A percentile compares a stretch with the other conserved stretches of the same genome.
These are phyloP conservation scores for Brachyrhaphis roseni DNA, from an alignment of 2,797 vertebrate species.

Conservation along the genomic window DNA sequence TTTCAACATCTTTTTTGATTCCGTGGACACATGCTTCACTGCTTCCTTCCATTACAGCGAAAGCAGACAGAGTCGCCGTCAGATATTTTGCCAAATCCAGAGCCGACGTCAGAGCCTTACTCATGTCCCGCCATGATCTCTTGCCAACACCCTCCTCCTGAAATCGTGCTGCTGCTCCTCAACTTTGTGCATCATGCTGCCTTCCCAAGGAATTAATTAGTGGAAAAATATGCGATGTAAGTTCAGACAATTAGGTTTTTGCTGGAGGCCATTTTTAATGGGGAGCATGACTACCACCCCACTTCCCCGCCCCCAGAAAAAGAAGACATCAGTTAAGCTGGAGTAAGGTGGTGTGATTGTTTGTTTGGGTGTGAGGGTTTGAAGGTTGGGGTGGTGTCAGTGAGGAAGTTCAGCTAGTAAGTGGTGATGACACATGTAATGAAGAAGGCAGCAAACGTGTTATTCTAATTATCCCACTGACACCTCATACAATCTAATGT, in stretches of 20 bases:
- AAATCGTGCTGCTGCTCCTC: slow-evolving; percentile 33
- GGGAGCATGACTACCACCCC: slow-evolving; percentile 33
- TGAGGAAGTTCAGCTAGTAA: slow-evolving; percentile 52
- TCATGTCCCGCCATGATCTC: slow-evolving; percentile 51
- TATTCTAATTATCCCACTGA: slow-evolving; percentile 74
- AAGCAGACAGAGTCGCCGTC: slow-evolving; percentile 37
- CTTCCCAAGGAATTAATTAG: slow-evolving; percentile 53
- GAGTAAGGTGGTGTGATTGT: slow-evolving; percentile 29
- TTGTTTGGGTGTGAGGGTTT: slow-evolving; percentile 15
- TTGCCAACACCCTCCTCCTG: slow-evolving; percentile 51
- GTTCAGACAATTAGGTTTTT: slow-evolving; percentile 52
- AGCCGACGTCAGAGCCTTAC: slow-evolving; percentile 54
- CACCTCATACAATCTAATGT: slow-evolving; percentile 60
- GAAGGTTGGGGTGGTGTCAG: slow-evolving; percentile 30
- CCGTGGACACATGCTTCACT: neutral
- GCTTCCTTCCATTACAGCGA: slow-evolving; percentile 23
- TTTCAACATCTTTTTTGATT: slow-evolving; percentile 21
- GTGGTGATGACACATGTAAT: slow-evolving; percentile 75
- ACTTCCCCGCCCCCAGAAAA: slow-evolving; percentile 5
- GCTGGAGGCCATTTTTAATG: slow-evolving; percentile 51
- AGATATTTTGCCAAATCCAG: slow-evolving; percentile 52
- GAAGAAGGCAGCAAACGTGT: slow-evolving; percentile 72
- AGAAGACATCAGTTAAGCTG: slow-evolving; percentile 23
- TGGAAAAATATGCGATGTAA: slow-evolving; percentile 36
- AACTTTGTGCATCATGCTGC: slow-evolving; percentile 42